Evolutionary conservation across 1,140 invertebrate genomes (phyloP), one percentile per base, ranked within the genome.

Genomic region (Diploscapter pachys): DNA sequence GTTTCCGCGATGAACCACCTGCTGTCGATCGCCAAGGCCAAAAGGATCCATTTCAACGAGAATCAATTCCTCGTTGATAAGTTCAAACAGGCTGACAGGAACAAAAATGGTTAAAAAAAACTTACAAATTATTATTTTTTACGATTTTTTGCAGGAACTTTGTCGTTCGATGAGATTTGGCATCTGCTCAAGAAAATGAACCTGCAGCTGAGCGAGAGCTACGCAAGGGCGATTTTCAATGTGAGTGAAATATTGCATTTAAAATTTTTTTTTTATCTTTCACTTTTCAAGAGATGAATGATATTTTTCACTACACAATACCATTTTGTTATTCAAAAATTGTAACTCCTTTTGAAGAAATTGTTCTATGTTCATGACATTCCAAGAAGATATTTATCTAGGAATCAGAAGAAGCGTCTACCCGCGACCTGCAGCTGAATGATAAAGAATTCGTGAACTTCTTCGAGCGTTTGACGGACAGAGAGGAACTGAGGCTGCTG

Each of bases 81-180:
- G 59, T 85, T 85, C 69, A 71, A 75, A 52, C 78, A 80, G 53
- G 83, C 83, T 3, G 83, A 84, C 66, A 72, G 77, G 51, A 78
- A 84, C 65, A 76, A 79, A 59, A 84, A 84, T 64, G 83, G 82
- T 80, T n/a, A n/a, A n/a, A 31, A 54, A 31, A 0, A 31, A 31
- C 31, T 31, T 31, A 31, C 31, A 31, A 31, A 31, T 31, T 31
- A 31, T 31, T 31, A 31, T 31, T 57, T 8, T 55, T 31, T 51
- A 5, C n/a, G n/a, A 53, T 77, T 4, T 61, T 52, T 69, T 69
- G 48, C 51, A 83, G 82, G 84, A 57, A 63, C 77, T 65, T 76
- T 85, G 48, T 71, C 73, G 13, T 84, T 85, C 63, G 77, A 79
- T 52, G 83, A 85, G 74, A 71, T 85, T n/a, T 85, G 81, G 81